phyloP scores from a whole-genome alignment of 1,140 invertebrate species.

The Camponotus vicinus region DNA sequence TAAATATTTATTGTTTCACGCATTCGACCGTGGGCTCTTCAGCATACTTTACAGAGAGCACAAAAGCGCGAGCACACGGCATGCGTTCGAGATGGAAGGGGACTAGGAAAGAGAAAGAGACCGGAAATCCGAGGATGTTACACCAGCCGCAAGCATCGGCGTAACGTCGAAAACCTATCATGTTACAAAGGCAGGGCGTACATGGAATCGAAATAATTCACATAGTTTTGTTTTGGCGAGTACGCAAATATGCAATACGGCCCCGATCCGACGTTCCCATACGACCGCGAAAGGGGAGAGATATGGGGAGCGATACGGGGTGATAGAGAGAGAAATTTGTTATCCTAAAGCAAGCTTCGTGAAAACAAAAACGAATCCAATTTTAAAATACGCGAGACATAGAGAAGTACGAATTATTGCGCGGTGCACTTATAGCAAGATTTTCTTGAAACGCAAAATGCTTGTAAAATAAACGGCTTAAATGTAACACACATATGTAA shows the following conservation, averaged over 20 bases:
- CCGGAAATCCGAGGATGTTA: slow-evolving; percentile 59
- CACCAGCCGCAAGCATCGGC: slow-evolving; percentile 48
- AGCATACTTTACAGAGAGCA: neutral
- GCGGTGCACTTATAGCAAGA: neutral
- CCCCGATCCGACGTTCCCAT: slow-evolving; percentile 24
- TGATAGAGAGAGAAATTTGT: slow-evolving; percentile 28
- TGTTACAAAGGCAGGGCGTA: slow-evolving; percentile 59
- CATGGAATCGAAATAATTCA: slow-evolving; percentile 73
- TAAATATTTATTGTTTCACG: neutral
- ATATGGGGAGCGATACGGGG: neutral
- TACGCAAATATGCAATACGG: slow-evolving; percentile 67
- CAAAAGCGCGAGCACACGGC: slow-evolving; percentile 20
- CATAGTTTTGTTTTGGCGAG: slow-evolving; percentile 61
- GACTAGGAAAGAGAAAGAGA: slow-evolving; percentile 22
- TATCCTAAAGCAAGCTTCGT: slow-evolving; percentile 19
- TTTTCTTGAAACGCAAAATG: neutral
- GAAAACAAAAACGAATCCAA: slow-evolving; percentile 33
- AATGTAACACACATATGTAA: neutral
- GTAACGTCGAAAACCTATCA: slow-evolving; percentile 62
- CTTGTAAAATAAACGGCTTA: neutral
- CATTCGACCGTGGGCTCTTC: slow-evolving; percentile 30
- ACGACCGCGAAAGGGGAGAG: slow-evolving; percentile 15
- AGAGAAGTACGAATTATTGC: neutral
- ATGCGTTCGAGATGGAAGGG: neutral
- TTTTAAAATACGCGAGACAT: slow-evolving; percentile 16